A percentile compares a stretch with the other conserved stretches of the same genome.
Conservation (phyloP, 2,888 invertebrate genomes). For the Diarsia dahlii region DNA sequence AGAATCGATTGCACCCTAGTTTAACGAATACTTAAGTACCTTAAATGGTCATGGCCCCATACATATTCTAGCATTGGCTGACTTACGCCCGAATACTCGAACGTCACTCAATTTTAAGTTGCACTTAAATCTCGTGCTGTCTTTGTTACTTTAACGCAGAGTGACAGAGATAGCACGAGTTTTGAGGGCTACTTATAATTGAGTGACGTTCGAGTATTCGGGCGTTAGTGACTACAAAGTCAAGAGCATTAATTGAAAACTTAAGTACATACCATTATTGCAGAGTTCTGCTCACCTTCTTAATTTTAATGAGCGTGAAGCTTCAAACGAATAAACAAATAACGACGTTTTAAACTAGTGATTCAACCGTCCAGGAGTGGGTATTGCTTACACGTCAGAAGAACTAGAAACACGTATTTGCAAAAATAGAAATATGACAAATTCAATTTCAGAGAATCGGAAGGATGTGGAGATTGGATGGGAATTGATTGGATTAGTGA, state of each 20-base stretch:
- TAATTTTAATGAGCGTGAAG: conserved; percentile 29
- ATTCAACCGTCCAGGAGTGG: conserved; percentile 40
- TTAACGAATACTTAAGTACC: neutral
- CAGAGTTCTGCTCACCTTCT: conserved; percentile 10
- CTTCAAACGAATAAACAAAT: conserved; percentile 34
- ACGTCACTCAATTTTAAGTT: too few relatives aligned
- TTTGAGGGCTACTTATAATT: too few relatives aligned
- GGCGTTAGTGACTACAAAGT: too few relatives aligned
- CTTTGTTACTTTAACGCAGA: too few relatives aligned
- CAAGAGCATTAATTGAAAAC: neutral
- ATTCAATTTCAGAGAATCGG: conserved; percentile 18
- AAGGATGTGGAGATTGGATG: too few relatives aligned
- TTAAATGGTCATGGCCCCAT: neutral
- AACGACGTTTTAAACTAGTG: conserved; percentile 38
- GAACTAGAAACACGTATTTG: conserved; percentile 58
- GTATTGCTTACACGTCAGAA: conserved; percentile 40
- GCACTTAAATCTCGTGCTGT: too few relatives aligned
- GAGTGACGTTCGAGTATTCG: too few relatives aligned
- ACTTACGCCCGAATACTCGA: too few relatives aligned
- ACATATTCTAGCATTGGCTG: neutral
- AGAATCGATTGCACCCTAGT: neutral
- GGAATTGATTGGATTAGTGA: too few relatives aligned
- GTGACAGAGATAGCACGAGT: too few relatives aligned
- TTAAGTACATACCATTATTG: neutral
- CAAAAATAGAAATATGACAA: conserved; percentile 58